A percentile compares a stretch with the other conserved stretches of the same genome.
These are phyloP conservation scores for Lepidochrysops patricia DNA, from an alignment of 2,888 invertebrate species.

Conservation along the genomic window DNA sequence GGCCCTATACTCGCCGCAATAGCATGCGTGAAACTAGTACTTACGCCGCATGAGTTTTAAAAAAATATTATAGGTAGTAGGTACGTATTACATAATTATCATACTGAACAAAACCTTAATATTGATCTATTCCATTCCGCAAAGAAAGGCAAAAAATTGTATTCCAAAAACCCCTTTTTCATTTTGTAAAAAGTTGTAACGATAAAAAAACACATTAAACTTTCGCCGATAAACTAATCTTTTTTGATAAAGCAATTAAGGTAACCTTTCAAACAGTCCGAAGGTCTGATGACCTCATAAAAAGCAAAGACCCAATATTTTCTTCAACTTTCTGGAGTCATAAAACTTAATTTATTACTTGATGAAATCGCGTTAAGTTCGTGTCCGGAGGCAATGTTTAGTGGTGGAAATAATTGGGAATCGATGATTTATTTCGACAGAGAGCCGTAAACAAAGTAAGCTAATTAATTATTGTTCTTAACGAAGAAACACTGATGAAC, in stretches of 20 bases:
- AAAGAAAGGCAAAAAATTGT: too few species aligned
- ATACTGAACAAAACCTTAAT: too few species aligned
- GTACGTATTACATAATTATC: too few species aligned
- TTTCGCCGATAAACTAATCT: not conserved
- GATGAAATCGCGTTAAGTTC: not conserved
- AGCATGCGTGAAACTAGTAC: too few species aligned
- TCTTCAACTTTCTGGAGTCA: not conserved
- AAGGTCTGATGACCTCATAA: not conserved
- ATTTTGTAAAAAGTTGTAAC: too few species aligned
- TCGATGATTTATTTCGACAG: not conserved
- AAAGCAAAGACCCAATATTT: not conserved
- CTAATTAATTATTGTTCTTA: not conserved
- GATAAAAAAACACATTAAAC: not conserved
- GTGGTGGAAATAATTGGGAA: not conserved
- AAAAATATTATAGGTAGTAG: too few species aligned
- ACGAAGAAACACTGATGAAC: not conserved
- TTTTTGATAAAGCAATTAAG: not conserved
- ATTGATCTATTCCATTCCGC: too few species aligned
- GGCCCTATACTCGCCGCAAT: too few species aligned
- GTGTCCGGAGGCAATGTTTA: not conserved
- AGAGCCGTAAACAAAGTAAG: not conserved
- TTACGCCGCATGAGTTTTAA: too few species aligned
- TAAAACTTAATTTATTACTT: constrained; percentile 1
- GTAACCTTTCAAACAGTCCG: not conserved
- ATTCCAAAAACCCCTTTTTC: too few species aligned